These are phyloP conservation scores for Rambutsinella grinnellia DNA, from an alignment of 2,888 invertebrate genomes.

Conservation along the genomic window DNA sequence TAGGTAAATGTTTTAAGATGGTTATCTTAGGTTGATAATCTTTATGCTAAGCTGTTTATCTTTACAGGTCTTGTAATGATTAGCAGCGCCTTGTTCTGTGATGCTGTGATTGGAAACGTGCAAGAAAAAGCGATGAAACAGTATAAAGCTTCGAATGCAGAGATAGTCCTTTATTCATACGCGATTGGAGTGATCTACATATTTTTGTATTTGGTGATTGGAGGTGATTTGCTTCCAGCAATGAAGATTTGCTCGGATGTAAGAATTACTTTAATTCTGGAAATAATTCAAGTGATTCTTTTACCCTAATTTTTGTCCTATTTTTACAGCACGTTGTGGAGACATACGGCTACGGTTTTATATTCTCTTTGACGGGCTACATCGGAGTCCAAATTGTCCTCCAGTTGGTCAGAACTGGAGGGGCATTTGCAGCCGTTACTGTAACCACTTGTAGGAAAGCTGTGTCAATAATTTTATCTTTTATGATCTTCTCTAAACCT, in stretches of 20 bases:
- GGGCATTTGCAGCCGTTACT: slow-evolving; percentile 93
- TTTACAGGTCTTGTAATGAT: slow-evolving; percentile 71
- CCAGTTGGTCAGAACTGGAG: slow-evolving; percentile 87
- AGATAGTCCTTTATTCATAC: slow-evolving; percentile 94
- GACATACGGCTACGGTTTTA: slow-evolving; percentile 86
- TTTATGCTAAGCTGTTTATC: neutral
- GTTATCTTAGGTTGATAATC: neutral
- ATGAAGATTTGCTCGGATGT: slow-evolving; percentile 83
- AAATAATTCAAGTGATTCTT: neutral
- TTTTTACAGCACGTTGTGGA: slow-evolving; percentile 77
- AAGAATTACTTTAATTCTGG: slow-evolving; percentile 66
- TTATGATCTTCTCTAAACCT: slow-evolving; percentile 93
- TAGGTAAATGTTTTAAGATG: slow-evolving; percentile 69
- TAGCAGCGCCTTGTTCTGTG: slow-evolving; percentile 85
- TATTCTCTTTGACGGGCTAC: slow-evolving; percentile 92
- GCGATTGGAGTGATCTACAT: slow-evolving; percentile 88
- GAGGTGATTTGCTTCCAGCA: slow-evolving; percentile 82
- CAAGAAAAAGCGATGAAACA: slow-evolving; percentile 96
- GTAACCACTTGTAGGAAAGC: slow-evolving; percentile 93
- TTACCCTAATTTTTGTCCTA: neutral
- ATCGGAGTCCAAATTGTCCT: slow-evolving; percentile 94
- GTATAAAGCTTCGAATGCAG: slow-evolving; percentile 85
- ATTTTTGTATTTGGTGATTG: slow-evolving; percentile 78
- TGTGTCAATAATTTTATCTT: slow-evolving; percentile 91
- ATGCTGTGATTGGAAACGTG: slow-evolving; percentile 96